Base-by-base conservation (phyloP, 2,888 invertebrate genomes). In the Chloromyia formosa region DNA sequence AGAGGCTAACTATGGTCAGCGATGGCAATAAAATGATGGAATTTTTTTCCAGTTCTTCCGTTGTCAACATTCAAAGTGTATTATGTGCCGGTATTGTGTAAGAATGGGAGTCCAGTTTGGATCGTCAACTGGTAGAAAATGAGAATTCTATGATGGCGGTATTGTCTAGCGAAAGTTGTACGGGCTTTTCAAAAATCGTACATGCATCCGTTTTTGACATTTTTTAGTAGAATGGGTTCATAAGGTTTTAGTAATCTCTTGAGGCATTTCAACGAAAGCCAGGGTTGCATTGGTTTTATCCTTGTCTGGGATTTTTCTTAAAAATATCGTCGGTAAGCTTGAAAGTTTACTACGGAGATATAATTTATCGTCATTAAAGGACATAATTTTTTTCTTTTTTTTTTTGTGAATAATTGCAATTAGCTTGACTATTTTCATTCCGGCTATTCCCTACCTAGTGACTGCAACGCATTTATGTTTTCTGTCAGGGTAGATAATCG, bases 81-180 rank as follows among this genome's bases (percentile, higher is more conserved):
- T n/a, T n/a, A n/a, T n/a, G n/a, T n/a, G n/a, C n/a, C n/a, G 27
- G 7, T 7, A 35, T 35, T 35, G 3, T 35, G 27, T 35, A 35
- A n/a, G 27, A 35, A 35, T 35, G 27, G 27, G 27, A 4, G 62
- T 62, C 14, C 62, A 20, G 45, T 45, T 66, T 66, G 5, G 7
- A 35, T 35, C 27, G 27, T 35, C 27, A 7, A 1, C 5, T 10
- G 4, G 10, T 14, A 22, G 45, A 5, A 18, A n/a, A 40, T 23
- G 35, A 40, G 45, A 64, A 64, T 64, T 45, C 20, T 66, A 66
- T 45, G 35, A 66, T 20, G 27, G 27, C 27, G 66, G 9, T 66
- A 66, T 66, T 66, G 20, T 66, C 66, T 49, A 66, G 66, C 45
- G 49, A 49, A 20, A 35, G 12, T 66, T 66, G 23, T 20, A 42